Base-by-base conservation (phyloP, 2,797 vertebrate species). In the Ctenochaetus hawaiiensis region DNA sequence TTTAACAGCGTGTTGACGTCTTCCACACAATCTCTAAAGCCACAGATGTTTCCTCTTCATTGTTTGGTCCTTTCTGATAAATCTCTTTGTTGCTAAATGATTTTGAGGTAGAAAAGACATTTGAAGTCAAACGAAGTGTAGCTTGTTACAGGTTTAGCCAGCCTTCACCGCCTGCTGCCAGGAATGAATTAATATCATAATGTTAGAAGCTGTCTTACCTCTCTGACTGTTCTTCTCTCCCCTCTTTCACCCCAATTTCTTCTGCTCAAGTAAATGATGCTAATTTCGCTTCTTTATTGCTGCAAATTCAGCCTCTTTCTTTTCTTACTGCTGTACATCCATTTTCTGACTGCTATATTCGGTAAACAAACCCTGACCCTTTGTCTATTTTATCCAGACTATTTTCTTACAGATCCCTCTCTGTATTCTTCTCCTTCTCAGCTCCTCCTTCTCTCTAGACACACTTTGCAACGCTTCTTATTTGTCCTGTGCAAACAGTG, bases 401-500 rank as follows among this genome's bases (percentile, higher is more conserved):
- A 16, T 72, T 62, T 23, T 59, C 9, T 41, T 6, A 0, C 43
- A 56, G 47, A 67, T 14, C 1, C 30, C 22, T 54, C 34, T 30
- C 30, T 62, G 60, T 30, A 48, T n/a, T 56, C 72, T 39, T 47
- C 60, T 26, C 8, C 20, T 23, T 51, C 41, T 61, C 66, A 37
- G 65, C 48, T 57, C 2, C 58, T 57, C 53, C 10, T n/a, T 72
- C 39, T 65, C 59, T 23, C 20, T 37, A 30, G 48, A 68, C 67
- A 79, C 63, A 63, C 56, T 81, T 23, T 57, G 70, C 52, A 62
- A 47, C 0, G 2, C 52, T 72, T 78, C 54, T 51, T 81, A 80
- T 89, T 85, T 87, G 66, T 70, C 54, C 41, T 60, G 51, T 63
- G 61, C 76, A 87, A 85, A 87, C 77, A 64, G 4, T 18, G 9